A percentile compares a stretch with the other conserved stretches of the same genome.
Evolutionary conservation across 1,140 invertebrate species (phyloP).

Genomic region (Euura lappo): DNA sequence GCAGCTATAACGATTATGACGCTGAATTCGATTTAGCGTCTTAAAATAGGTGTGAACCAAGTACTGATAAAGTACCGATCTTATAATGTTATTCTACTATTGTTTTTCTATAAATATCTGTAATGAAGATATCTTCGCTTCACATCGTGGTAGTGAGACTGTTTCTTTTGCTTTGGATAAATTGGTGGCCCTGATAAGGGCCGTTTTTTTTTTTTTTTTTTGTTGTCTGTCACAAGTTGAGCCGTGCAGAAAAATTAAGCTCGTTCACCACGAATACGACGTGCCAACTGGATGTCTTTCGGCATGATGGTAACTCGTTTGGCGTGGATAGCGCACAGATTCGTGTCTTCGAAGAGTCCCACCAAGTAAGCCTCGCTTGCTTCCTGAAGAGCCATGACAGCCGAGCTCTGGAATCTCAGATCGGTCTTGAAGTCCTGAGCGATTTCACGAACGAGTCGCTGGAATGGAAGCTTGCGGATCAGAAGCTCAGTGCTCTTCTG

Average conservation of each 20-base stretch:
- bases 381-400: conserved; percentile 82
- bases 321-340: conserved; percentile 93
- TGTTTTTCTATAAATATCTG: too few relatives aligned
- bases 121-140: too few relatives aligned
- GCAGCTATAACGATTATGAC: too few relatives aligned
- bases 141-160: not conserved
- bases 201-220: not conserved
- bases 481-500: conserved; percentile 82
- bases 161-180: too few relatives aligned
- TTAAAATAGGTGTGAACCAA: too few relatives aligned
- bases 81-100: too few relatives aligned
- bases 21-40: too few relatives aligned
- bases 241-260: conserved; percentile 63
- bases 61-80: too few relatives aligned
- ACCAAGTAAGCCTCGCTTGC: conserved; percentile 91
- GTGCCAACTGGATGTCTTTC: conserved; percentile 91
- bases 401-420: conserved; percentile 81
- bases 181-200: not conserved
- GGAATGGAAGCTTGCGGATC: conserved; percentile 87
- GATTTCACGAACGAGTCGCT: conserved; percentile 84
- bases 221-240: not conserved
- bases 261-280: conserved; percentile 85
- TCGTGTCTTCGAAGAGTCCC: conserved; percentile 92
- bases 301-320: conserved; percentile 97
- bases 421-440: conserved; percentile 86